Conservation (phyloP, 2,113 vertebrate species). For the Peromyscus californicus region DNA sequence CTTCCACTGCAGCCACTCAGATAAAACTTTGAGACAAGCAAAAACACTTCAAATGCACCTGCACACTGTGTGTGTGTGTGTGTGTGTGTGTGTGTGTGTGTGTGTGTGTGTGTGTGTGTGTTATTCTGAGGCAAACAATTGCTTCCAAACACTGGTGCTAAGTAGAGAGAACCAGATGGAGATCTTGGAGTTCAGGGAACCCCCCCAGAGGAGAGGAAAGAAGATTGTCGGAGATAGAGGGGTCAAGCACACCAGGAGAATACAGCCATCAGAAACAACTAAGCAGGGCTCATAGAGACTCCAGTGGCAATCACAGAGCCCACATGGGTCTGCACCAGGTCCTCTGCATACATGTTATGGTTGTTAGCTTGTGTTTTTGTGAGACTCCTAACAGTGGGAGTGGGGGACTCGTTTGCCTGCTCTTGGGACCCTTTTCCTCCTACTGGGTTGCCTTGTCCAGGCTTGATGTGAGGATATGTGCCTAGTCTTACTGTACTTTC, state of each 20-base stretch:
- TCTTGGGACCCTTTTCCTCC: not conserved
- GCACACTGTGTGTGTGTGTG: not conserved
- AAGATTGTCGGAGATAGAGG: not conserved
- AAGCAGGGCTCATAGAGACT: not conserved
- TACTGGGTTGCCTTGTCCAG: not conserved
- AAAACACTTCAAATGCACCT: not conserved
- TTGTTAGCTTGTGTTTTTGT: not conserved
- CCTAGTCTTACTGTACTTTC: not conserved
- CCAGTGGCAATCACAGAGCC: not conserved
- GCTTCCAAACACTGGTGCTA: not conserved
- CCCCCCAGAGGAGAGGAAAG: not conserved
- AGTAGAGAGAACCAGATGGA: not conserved
- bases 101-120: not conserved
- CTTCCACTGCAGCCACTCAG: slow-evolving; percentile 14
- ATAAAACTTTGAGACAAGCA: not conserved
- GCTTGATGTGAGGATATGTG: not conserved
- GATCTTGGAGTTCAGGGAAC: not conserved
- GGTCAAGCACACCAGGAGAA: not conserved
- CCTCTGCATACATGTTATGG: not conserved
- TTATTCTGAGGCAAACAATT: not conserved
- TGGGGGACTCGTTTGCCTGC: not conserved
- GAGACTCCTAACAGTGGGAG: not conserved
- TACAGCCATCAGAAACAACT: not conserved
- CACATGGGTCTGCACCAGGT: not conserved
- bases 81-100: not conserved